These are phyloP conservation scores for Luperina testacea DNA, from an alignment of 2,888 invertebrate species.

Conservation along the genomic window DNA sequence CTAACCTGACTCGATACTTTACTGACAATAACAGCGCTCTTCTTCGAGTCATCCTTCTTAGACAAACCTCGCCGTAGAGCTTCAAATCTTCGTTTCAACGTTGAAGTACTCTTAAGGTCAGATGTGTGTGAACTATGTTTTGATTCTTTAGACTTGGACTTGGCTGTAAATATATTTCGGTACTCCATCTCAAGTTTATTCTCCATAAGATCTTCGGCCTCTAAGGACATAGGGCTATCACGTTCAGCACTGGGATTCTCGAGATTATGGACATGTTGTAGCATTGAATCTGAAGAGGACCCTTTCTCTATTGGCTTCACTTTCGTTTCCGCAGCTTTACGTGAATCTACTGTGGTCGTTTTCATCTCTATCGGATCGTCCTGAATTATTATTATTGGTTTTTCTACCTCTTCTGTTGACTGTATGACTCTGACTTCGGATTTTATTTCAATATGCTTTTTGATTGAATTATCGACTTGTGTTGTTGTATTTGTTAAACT, in stretches of 20 bases:
- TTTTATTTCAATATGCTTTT: conserved; percentile 35
- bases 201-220: conserved; percentile 74
- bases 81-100: conserved; percentile 79
- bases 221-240: conserved; percentile 67
- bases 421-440: conserved; percentile 25
- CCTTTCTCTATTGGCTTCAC: conserved; percentile 52
- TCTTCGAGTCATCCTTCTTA: conserved; percentile 76
- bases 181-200: conserved; percentile 83
- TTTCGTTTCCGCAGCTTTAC: conserved; percentile 2
- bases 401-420: conserved; percentile 17
- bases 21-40: conserved; percentile 55
- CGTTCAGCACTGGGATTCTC: conserved; percentile 77
- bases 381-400: conserved; percentile 47
- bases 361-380: conserved; percentile 14
- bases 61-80: conserved; percentile 75
- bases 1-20: conserved; percentile 69
- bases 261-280: conserved; percentile 82
- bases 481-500: conserved; percentile 68
- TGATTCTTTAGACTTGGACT: conserved; percentile 71
- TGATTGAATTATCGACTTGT: conserved; percentile 67
- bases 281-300: conserved; percentile 80
- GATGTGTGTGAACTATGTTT: conserved; percentile 65
- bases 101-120: conserved; percentile 76
- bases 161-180: conserved; percentile 76
- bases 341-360: background rate